Evolutionary conservation across 2,797 vertebrate species (phyloP).

Genomic region (Clamator glandarius): DNA sequence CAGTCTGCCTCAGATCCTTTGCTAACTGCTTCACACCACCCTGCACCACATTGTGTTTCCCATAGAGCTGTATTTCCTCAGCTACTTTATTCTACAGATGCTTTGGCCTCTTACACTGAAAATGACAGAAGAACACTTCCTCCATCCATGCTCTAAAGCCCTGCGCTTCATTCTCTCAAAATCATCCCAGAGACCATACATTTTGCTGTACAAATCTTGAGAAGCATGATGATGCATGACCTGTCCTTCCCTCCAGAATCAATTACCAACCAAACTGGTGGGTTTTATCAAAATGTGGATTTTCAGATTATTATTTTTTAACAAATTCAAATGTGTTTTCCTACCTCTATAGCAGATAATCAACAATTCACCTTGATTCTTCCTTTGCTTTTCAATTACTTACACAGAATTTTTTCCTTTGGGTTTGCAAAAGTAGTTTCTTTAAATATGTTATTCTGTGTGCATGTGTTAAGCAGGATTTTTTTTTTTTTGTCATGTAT

Average conservation of each 20-base stretch:
- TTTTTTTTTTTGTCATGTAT: not conserved
- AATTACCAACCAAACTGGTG: not conserved
- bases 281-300: not conserved
- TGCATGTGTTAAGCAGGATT: not conserved
- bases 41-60: not conserved
- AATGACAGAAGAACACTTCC: not conserved
- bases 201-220: not conserved
- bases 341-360: not conserved
- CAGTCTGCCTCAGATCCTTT: not conserved
- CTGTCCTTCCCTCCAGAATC: not conserved
- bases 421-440: not conserved
- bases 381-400: not conserved
- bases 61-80: not conserved
- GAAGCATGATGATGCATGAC: not conserved
- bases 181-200: rapidly evolving
- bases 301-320: not conserved
- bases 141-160: not conserved
- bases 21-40: not conserved
- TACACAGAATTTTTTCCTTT: not conserved
- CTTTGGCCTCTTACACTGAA: not conserved
- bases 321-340: not conserved
- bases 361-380: not conserved
- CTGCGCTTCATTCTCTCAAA: rapidly evolving
- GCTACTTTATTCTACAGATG: not conserved
- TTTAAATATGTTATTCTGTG: not conserved